Percentiles rank a stretch among this genome's conserved stretches.
Conservation (phyloP, 2,113 vertebrate species). For the Pangasianodon hypophthalmus region DNA sequence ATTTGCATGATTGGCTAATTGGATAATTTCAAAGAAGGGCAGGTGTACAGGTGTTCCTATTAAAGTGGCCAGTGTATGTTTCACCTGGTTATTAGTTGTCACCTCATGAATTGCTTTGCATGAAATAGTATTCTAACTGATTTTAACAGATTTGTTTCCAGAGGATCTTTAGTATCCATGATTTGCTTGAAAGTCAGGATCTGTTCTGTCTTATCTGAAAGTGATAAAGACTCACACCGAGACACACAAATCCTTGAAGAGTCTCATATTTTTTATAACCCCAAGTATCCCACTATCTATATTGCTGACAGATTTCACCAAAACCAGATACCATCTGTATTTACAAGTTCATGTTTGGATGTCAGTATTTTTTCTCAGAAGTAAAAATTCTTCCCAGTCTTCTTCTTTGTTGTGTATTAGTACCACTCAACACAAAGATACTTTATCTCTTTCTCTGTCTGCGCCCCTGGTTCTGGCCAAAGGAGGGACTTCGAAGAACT, state of each 20-base stretch:
- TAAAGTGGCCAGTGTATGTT: not conserved
- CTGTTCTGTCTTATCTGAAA: not conserved
- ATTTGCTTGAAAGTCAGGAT: not conserved
- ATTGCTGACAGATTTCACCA: not conserved
- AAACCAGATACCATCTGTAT: not conserved
- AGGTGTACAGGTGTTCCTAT: not conserved
- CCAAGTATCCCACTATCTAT: not conserved
- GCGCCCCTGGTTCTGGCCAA: not conserved
- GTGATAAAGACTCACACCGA: not conserved
- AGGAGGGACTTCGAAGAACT: not conserved
- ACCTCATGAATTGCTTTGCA: not conserved
- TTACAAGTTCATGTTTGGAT: not conserved
- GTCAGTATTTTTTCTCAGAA: slow-evolving; percentile 1
- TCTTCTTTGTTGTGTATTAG: not conserved
- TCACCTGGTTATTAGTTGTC: not conserved
- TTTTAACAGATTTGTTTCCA: not conserved
- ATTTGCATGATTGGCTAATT: not conserved
- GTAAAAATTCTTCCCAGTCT: not conserved
- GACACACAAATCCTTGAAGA: not conserved
- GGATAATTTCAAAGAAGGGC: not conserved
- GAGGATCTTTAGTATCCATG: not conserved
- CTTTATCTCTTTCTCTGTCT: not conserved
- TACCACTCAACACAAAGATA: not conserved
- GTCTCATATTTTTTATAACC: not conserved
- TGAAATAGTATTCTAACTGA: too few species aligned